Evolutionary conservation across 2,113 vertebrate species (phyloP), one percentile per base, ranked within the genome.

Genomic region (Meriones unguiculatus): DNA sequence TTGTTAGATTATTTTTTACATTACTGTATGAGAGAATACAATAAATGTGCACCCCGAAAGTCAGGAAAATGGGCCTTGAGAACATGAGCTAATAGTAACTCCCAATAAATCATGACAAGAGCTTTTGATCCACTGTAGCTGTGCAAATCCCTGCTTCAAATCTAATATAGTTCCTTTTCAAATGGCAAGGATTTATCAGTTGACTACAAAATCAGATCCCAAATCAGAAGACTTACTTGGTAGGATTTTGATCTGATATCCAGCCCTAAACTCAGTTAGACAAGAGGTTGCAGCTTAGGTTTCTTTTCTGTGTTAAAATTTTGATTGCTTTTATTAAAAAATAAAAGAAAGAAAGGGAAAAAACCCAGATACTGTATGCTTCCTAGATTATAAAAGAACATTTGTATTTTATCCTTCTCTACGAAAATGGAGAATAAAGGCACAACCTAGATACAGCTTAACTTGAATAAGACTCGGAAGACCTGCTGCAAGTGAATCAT

Each of bases 391-490:
- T 8, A 38, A 65, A 84, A 70, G 13, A 80, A 28, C 30, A 57
- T 57, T 38, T 28, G 24, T 24, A 46, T 69, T 76, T 93, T 87
- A 24, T 24, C 13, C n/a, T 92, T 97, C 46, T 67, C 18, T 87
- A 50, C 12, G 28, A 95, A 76, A 97, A 69, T 30, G 28, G 28
- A 95, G 84, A 85, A 25, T 35, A 91, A 93, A 96, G 52, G 1
- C 5, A 57, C 32, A 94, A 80, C 86, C 87, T 91, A 62, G 93
- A 96, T 97, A 80, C 50, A 64, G 17, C 25, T 82, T 57, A 52
- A 2, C 11, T 52, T 70, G 78, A 95, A 97, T 96, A 97, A 97
- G 73, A n/a, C 65, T 77, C 95, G 95, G 77, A 62, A 93, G 35
- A 5, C 8, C 91, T 94, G 92, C 76, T 64, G n/a, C 41, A 24